Conservation (phyloP, 2,888 invertebrate species). For the Drosophila anceps region DNA sequence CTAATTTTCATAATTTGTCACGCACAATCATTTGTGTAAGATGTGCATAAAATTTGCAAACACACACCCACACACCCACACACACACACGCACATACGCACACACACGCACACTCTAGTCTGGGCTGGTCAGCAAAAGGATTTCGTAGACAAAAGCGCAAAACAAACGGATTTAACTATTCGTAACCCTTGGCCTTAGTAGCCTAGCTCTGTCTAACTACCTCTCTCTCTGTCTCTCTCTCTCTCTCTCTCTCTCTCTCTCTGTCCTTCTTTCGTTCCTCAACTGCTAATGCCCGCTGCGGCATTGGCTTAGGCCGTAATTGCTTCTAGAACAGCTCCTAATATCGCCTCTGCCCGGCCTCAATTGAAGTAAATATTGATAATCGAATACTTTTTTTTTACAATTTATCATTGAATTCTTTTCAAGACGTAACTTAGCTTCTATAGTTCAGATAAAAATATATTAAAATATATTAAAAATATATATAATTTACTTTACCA, state of each 20-base stretch:
- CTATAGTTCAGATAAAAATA: background rate
- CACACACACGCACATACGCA: slow-evolving; percentile 16
- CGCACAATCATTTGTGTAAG: slow-evolving; percentile 74
- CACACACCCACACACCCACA: slow-evolving; percentile 15
- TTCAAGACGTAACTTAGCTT: background rate
- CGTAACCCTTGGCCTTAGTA: slow-evolving; percentile 66
- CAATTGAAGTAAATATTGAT: background rate
- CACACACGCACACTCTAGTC: background rate
- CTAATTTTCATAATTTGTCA: slow-evolving; percentile 80
- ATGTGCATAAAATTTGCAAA: slow-evolving; percentile 65
- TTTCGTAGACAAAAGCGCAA: slow-evolving; percentile 68
- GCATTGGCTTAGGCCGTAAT: slow-evolving; percentile 40
- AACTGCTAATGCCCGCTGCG: slow-evolving; percentile 45
- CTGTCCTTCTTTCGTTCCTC: background rate
- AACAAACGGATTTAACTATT: slow-evolving; percentile 76
- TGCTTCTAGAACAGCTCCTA: slow-evolving; percentile 24
- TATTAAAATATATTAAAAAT: no score
- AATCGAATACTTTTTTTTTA: no score
- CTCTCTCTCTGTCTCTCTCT: background rate
- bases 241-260: background rate
- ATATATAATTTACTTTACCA: no score
- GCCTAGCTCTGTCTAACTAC: slow-evolving; percentile 19
- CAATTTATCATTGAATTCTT: background rate
- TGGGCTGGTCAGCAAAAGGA: slow-evolving; percentile 70
- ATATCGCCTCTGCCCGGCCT: slow-evolving; percentile 4